phyloP scores from a whole-genome alignment of 1,140 invertebrate genomes.

The Tigriopus japonicus region DNA sequence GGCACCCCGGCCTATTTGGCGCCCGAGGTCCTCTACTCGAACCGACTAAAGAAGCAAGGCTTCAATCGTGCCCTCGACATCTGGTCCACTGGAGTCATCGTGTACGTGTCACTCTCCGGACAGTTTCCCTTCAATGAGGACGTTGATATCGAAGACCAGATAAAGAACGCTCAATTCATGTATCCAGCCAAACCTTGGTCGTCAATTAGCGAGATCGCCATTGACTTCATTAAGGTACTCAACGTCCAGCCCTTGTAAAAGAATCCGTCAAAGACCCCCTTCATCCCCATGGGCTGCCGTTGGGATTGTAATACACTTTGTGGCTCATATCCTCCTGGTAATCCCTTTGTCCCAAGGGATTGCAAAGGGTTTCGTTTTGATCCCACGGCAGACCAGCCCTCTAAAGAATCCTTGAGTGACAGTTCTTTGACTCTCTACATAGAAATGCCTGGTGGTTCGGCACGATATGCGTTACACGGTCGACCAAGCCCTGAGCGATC shows the following conservation, averaged over 20 bases:
- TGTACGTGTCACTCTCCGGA: constrained; percentile 56
- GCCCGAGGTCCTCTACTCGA: constrained; percentile 25
- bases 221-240: constrained; percentile 14
- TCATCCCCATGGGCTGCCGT: neutral
- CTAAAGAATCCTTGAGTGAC: neutral
- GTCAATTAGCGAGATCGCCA: constrained; percentile 68
- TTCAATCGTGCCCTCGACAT: constrained; percentile 88
- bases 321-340: too few species aligned
- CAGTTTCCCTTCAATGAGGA: constrained; percentile 99
- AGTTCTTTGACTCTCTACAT: neutral
- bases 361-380: too few species aligned
- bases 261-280: too few species aligned
- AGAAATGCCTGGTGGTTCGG: neutral
- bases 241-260: neutral
- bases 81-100: constrained; percentile 98
- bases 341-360: too few species aligned
- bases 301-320: too few species aligned
- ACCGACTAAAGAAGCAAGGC: constrained; percentile 19
- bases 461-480: constrained; percentile 7
- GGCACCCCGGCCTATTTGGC: constrained; percentile 31
- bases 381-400: too few species aligned
- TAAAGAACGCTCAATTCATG: constrained; percentile 85
- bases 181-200: constrained; percentile 96
- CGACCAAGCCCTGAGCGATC: constrained; percentile 3
- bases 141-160: constrained; percentile 87